Conservation (phyloP, 2,113 vertebrate genomes). For the Urocolius indicus region DNA sequence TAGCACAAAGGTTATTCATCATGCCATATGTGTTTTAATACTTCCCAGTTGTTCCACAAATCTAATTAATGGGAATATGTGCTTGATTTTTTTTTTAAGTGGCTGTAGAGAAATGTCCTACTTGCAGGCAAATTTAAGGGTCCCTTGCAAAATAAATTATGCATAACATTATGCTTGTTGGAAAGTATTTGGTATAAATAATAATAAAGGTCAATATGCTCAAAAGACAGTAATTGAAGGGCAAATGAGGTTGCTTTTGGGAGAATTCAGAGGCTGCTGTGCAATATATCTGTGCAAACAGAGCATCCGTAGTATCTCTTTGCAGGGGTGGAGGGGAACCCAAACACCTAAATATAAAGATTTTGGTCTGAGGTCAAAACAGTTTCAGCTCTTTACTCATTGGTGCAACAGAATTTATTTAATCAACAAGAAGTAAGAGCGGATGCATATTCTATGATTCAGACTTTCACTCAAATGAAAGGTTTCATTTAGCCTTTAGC, state of each 20-base stretch:
- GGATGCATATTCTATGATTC: neutral
- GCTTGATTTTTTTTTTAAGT: conserved; percentile 1
- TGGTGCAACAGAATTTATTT: conserved; percentile 21
- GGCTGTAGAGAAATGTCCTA: neutral
- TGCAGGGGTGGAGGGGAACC: neutral
- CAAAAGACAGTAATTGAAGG: neutral
- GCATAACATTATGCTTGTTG: neutral
- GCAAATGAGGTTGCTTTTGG: neutral
- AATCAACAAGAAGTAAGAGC: neutral
- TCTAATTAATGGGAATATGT: neutral
- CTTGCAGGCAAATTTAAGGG: neutral
- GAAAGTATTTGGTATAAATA: neutral
- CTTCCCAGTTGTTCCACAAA: neutral
- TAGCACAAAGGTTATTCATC: neutral
- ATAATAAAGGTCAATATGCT: neutral
- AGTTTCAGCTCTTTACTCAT: neutral
- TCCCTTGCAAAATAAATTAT: neutral
- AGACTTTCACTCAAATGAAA: neutral
- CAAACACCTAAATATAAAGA: neutral
- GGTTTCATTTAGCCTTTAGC: conserved; percentile 61
- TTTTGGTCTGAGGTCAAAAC: neutral
- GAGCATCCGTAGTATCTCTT: neutral
- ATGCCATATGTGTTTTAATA: neutral
- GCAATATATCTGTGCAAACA: neutral
- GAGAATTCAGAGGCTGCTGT: neutral